Evolutionary conservation across 2,888 invertebrate genomes (phyloP).

Genomic region (Brachypalpus laphriformis): DNA sequence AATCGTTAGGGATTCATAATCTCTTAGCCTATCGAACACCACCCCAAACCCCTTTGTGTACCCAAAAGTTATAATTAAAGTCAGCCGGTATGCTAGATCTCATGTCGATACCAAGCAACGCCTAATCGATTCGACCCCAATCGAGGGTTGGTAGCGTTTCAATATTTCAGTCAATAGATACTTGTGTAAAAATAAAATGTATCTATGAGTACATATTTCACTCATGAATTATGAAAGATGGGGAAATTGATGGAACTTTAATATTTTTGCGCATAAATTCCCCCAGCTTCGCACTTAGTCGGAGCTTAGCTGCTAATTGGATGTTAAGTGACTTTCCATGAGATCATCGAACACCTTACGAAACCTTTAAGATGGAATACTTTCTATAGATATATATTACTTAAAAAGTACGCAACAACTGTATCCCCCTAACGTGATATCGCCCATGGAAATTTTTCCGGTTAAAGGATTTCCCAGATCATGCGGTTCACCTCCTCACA

Average conservation of each 20-base stretch:
- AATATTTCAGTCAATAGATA: background rate
- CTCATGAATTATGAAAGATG: background rate
- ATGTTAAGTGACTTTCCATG: background rate
- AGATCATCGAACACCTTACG: background rate
- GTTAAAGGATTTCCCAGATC: background rate
- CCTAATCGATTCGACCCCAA: constrained; percentile 27
- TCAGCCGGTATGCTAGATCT: constrained; percentile 12
- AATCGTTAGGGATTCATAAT: background rate
- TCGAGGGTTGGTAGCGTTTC: background rate
- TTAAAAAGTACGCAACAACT: too few relatives aligned
- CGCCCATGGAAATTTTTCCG: background rate
- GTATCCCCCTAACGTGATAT: too few relatives aligned
- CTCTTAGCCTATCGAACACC: background rate
- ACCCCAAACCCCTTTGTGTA: background rate
- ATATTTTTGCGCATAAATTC: background rate
- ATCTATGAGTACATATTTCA: background rate
- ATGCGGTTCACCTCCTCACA: background rate
- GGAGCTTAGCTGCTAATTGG: background rate
- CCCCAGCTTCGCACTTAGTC: background rate
- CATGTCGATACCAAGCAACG: constrained; percentile 3
- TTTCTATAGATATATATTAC: background rate
- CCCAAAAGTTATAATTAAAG: constrained; percentile 33
- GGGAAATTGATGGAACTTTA: background rate
- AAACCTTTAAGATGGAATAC: background rate
- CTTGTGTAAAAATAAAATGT: background rate